These are phyloP conservation scores for Calidris pygmaea DNA, from an alignment of 2,113 vertebrate species.

Conservation along the genomic window DNA sequence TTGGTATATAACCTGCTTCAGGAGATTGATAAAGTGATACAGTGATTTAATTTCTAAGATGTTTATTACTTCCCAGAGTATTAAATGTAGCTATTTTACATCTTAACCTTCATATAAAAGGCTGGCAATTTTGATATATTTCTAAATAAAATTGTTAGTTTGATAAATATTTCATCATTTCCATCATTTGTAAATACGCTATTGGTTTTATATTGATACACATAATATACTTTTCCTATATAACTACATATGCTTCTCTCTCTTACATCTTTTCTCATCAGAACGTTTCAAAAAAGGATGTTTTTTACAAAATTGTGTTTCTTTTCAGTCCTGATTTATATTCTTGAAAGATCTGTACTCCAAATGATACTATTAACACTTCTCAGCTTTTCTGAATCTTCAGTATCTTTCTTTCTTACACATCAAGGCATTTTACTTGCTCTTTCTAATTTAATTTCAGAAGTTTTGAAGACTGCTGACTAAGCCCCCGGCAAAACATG, in stretches of 20 bases:
- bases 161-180: neutral
- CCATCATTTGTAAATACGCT: neutral
- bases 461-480: neutral
- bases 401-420: neutral
- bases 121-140: neutral
- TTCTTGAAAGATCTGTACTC: neutral
- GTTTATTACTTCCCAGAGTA: neutral
- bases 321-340: neutral
- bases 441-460: neutral
- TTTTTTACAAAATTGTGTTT: neutral
- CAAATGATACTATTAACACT: neutral
- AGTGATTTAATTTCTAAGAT: neutral
- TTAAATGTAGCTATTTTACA: neutral
- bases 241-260: neutral
- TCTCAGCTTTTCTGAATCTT: neutral
- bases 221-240: neutral
- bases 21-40: neutral
- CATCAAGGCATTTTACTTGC: neutral
- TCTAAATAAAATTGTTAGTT: neutral
- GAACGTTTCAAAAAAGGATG: neutral
- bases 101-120: neutral
- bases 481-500: conserved; percentile 3
- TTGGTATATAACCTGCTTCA: neutral
- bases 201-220: neutral
- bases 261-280: neutral